These are phyloP conservation scores for Xanthia togata DNA, from an alignment of 2,888 invertebrate genomes.

Conservation along the genomic window DNA sequence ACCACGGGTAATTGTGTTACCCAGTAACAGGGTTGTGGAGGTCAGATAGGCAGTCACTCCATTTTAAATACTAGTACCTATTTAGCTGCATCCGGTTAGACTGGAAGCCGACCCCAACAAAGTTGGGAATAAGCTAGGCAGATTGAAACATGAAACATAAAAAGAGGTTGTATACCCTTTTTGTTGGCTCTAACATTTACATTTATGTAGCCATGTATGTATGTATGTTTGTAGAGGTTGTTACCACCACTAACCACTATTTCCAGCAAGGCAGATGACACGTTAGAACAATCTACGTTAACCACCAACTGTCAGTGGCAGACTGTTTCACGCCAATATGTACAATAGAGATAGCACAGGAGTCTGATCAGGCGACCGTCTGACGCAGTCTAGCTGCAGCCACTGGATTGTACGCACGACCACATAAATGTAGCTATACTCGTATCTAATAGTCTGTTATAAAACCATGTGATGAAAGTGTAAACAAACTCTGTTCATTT, in stretches of 20 bases:
- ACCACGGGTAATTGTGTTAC: too few relatives aligned
- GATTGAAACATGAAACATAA: too few relatives aligned
- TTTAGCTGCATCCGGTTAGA: too few relatives aligned
- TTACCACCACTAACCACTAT: conserved; percentile 6
- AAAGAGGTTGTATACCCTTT: too few relatives aligned
- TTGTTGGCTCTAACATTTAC: too few relatives aligned
- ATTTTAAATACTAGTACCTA: too few relatives aligned
- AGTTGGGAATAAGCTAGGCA: too few relatives aligned
- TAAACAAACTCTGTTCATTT: background rate
- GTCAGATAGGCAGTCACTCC: too few relatives aligned
- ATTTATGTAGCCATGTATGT: background rate
- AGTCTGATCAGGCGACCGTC: conserved; percentile 1
- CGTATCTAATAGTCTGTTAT: background rate
- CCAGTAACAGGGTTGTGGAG: too few relatives aligned
- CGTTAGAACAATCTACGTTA: conserved; percentile 3
- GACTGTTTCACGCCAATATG: background rate
- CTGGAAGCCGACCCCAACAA: too few relatives aligned
- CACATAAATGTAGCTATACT: background rate
- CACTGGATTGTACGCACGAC: background rate
- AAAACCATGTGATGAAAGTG: background rate
- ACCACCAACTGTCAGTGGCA: conserved; percentile 7
- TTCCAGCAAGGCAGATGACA: background rate
- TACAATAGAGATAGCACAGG: background rate
- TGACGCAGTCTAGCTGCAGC: conserved; percentile 1
- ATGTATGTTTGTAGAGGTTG: background rate